A percentile compares a stretch with the other conserved stretches of the same genome.
Conservation (phyloP, 1,140 invertebrate genomes). For the Lepidurus arcticus region DNA sequence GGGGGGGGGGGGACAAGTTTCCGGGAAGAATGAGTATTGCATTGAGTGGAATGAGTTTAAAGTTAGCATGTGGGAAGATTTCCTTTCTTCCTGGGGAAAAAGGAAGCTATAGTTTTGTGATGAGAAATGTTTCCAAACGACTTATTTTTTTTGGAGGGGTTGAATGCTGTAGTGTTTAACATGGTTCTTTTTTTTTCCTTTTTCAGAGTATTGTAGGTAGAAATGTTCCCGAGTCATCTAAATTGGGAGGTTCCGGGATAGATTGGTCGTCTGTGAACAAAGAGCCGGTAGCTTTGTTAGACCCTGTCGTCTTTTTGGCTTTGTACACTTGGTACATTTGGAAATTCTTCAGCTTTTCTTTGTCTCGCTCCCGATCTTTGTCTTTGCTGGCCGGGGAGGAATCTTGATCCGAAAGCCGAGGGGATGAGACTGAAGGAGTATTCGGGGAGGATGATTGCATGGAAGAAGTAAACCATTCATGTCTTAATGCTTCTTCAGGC, state of each 20-base stretch:
- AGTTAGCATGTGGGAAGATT: not conserved
- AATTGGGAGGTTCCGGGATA: constrained; percentile 46
- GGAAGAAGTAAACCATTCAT: constrained; percentile 58
- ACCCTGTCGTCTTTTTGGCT: constrained; percentile 40
- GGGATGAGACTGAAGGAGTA: constrained; percentile 40
- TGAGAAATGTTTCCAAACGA: not conserved
- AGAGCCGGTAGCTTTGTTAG: constrained; percentile 39
- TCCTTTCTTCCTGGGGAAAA: not conserved
- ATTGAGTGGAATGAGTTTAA: not conserved
- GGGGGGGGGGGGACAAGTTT: not conserved
- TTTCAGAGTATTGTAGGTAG: constrained; percentile 55
- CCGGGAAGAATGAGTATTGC: not conserved
- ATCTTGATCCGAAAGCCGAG: constrained; percentile 24
- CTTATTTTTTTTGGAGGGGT: not conserved
- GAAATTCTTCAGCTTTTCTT: constrained; percentile 18
- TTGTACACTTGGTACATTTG: constrained; percentile 44
- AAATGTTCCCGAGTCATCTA: constrained; percentile 61
- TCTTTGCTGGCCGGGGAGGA: not conserved
- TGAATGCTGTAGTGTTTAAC: not conserved
- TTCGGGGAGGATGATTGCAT: constrained; percentile 35
- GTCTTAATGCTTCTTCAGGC: constrained; percentile 75
- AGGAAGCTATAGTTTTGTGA: not conserved
- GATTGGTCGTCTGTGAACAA: constrained; percentile 28
- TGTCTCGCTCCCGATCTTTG: constrained; percentile 36
- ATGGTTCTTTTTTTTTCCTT: not conserved